Evolutionary conservation across 2,113 vertebrate species (phyloP), one percentile per base, ranked within the genome.

Genomic region (Leptosomus discolor): DNA sequence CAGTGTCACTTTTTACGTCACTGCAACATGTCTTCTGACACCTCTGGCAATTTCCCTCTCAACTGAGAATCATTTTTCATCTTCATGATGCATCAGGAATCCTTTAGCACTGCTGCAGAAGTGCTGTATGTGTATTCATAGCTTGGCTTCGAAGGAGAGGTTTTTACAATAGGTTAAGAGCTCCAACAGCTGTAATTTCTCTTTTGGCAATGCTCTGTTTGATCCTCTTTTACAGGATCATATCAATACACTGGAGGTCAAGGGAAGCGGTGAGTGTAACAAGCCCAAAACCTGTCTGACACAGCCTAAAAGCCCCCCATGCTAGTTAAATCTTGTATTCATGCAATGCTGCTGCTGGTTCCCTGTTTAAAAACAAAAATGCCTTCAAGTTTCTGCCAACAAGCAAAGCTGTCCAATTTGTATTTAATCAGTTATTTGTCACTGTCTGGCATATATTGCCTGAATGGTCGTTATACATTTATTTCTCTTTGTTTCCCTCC

Each of bases 371-470:
- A 82, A 96, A 87, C 30, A 77, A 76, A 91, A 69, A 64, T 58
- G 50, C 57, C 86, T 95, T 87, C 65, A 92, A 67, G 48, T 79
- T 96, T 87, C 50, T 94, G 86, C 88, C 60, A 11, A 50, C 29
- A 77, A 79, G 39, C 15, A n/a, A 80, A 57, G 26, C 71, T 90
- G 48, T 53, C 67, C 85, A 84, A 64, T 96, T 98, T 95, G 70
- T 76, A 87, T 96, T 95, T 96, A 83, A 93, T 96, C 84, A 81
- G 30, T 94, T 94, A 79, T 96, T 98, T 98, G 75, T 97, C 71
- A 61, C 45, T 91, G 65, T 75, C 86, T 96, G 81, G 80, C 56
- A 24, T 89, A 54, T 75, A 75, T 34, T 85, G 34, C 76, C 64
- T 87, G 23, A 69, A 21, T 60, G 56, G 29, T 88, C 91, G 57